Evolutionary conservation across 2,888 invertebrate species (phyloP), one percentile per base, ranked within the genome.

Genomic region (Limulus polyphemus): DNA sequence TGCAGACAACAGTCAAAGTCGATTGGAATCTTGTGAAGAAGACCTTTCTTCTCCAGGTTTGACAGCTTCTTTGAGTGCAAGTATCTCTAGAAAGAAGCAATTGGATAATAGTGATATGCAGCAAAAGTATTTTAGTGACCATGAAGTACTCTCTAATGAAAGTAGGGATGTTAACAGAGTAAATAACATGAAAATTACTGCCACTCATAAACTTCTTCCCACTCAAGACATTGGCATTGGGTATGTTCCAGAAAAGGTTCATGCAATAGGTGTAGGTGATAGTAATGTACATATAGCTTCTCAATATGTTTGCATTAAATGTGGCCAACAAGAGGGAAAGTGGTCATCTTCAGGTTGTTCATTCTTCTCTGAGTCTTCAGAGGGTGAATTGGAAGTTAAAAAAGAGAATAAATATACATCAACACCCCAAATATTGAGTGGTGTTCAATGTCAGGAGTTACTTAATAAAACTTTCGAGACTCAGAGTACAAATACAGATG

Each of bases 161-260:
- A 46, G 48, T 16, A 66, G 59, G 61, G 62, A 60, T 59, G 57
- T 63, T 10, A 66, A 64, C 11, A 32, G 32, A 32, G 32, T 32
- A 32, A 32, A 32, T 32, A 32, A 32, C 32, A 5, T 14, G 14
- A 65, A 61, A 61, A 63, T 56, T 59, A 64, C 69, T 59, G 56
- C 65, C 75, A 83, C 82, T 69, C 77, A 79, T 9, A 81, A 82
- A 47, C 75, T 83, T 64, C 82, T 82, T 47, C 75, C 83, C 64
- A 82, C 54, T 54, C 76, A 85, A 64, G 85, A 84, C 72, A 79
- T 85, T 59, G 85, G 84, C 4, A 81, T 81, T 55, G 65, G 61
- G 49, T 61, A 62, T 57, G 58, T 64, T 49, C 63, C 62, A 48
- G 61, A 49, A 51, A 63, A 59, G 58, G 58, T 77, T 47, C 79